Base-by-base conservation (phyloP, 2,113 vertebrate species). In the Perognathus longimembris region DNA sequence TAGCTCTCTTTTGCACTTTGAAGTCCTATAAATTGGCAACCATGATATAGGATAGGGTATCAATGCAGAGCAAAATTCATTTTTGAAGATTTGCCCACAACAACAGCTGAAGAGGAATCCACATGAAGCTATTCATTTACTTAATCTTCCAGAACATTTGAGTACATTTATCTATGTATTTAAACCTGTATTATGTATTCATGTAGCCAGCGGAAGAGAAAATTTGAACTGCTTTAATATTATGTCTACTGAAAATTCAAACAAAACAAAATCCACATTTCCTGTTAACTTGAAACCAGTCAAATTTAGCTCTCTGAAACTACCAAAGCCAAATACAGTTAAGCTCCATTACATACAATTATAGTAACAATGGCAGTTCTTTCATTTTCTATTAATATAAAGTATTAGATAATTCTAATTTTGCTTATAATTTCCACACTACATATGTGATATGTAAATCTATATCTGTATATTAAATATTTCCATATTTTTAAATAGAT, bases 251-350 rank as follows among this genome's bases (percentile, higher is more conserved):
- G 85, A n/a, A 42, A 86, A 57, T 32, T 42, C 22, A 64, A 86
- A 20, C 1, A 30, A 81, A 87, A 76, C 12, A 54, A 76, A 26
- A 17, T 75, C 50, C 42, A 34, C 28, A 50, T 71, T 26, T 57
- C 88, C 75, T 50, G 40, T 69, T 84, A 88, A 24, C n/a, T 85
- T 42, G 2, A 89, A 75, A 83, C 14, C 34, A 84, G 32, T 83
- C 61, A 88, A 92, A 79, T 76, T 30, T 90, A 91, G 93, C n/a
- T 79, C 59, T 7, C 5, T 40, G 85, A 24, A 63, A 57, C 6
- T 91, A 30, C 59, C 32, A 84, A 63, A 91, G 59, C 45, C 17
- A 92, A 64, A 89, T 50, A 57, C 42, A 75, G 89, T 76, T 73
- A 61, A 92, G 38, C 15, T 80, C 2, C 34, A 40, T 26, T 28